Evolutionary conservation across 2,888 invertebrate genomes (phyloP).

Genomic region (Myopa testacea): DNA sequence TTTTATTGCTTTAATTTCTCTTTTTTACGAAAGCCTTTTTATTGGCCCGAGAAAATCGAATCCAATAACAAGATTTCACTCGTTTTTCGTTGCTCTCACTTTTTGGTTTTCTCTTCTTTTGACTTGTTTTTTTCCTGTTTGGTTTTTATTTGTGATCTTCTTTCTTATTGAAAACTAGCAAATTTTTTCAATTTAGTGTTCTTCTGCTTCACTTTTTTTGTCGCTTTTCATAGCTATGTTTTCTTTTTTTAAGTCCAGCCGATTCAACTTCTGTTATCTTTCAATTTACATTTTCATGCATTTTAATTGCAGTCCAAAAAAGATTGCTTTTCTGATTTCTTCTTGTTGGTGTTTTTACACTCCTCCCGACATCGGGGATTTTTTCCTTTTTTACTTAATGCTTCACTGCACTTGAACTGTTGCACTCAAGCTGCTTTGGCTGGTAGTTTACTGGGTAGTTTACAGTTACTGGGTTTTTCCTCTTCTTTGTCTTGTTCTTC

Average conservation of each 20-base stretch:
- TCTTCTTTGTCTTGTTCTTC: background rate
- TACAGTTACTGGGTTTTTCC: slow-evolving; percentile 12
- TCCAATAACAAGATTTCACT: too few relatives aligned
- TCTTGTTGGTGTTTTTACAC: background rate
- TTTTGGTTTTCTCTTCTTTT: too few relatives aligned
- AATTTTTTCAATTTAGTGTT: background rate
- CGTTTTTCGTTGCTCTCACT: too few relatives aligned
- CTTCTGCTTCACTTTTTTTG: too few relatives aligned
- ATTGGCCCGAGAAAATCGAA: too few relatives aligned
- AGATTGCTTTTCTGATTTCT: background rate
- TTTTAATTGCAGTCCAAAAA: slow-evolving; percentile 31
- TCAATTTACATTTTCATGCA: slow-evolving; percentile 36
- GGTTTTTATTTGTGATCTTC: too few relatives aligned
- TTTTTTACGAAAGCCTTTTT: too few relatives aligned
- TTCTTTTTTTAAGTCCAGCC: too few relatives aligned
- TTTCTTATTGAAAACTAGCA: too few relatives aligned
- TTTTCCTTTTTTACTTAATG: background rate
- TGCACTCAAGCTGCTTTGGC: slow-evolving; percentile 1
- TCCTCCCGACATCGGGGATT: background rate
- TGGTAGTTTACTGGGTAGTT: background rate
- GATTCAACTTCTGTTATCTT: slow-evolving; percentile 30
- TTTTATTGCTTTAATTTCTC: too few relatives aligned
- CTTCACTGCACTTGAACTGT: background rate
- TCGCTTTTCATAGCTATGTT: too few relatives aligned
- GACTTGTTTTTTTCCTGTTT: too few relatives aligned